Conservation (phyloP, 2,888 invertebrate genomes). For the Chalcosyrphus nemorum region DNA sequence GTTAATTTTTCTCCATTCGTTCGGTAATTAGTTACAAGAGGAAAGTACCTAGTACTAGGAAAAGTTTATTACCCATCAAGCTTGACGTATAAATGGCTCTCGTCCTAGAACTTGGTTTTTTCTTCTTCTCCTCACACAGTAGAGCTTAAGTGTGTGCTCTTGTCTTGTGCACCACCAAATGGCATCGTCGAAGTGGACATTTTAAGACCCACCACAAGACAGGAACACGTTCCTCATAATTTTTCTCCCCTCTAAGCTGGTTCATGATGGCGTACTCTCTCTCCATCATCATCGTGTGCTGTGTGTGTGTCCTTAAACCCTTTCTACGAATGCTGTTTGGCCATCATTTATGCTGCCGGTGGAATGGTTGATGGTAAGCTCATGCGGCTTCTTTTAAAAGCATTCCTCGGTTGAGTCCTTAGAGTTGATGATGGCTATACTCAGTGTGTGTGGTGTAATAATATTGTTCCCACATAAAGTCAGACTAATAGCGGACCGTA, state of each 20-base stretch:
- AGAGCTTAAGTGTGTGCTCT: too few species aligned
- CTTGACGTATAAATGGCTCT: background rate
- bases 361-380: slow-evolving; percentile 4
- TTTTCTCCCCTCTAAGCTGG: slow-evolving; percentile 44
- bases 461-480: slow-evolving; percentile 61
- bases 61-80: slow-evolving; percentile 8
- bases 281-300: slow-evolving; percentile 30
- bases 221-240: slow-evolving; percentile 61
- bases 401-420: slow-evolving; percentile 57
- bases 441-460: slow-evolving; percentile 37
- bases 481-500: slow-evolving; percentile 70
- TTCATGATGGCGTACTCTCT: slow-evolving; percentile 24
- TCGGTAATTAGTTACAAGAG: slow-evolving; percentile 8
- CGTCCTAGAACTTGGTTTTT: slow-evolving; percentile 12
- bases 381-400: slow-evolving; percentile 60
- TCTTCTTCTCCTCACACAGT: too few species aligned
- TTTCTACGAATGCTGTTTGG: slow-evolving; percentile 23
- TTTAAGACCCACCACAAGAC: slow-evolving; percentile 42
- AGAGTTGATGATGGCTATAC: slow-evolving; percentile 3
- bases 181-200: slow-evolving; percentile 47
- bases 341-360: slow-evolving; percentile 38
- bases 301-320: slow-evolving; percentile 18
- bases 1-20: slow-evolving; percentile 14
- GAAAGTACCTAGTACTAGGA: too few species aligned
- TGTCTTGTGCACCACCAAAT: too few species aligned